phyloP scores from a whole-genome alignment of 2,797 vertebrate species.

The Ptychobarbus kaznakovi region DNA sequence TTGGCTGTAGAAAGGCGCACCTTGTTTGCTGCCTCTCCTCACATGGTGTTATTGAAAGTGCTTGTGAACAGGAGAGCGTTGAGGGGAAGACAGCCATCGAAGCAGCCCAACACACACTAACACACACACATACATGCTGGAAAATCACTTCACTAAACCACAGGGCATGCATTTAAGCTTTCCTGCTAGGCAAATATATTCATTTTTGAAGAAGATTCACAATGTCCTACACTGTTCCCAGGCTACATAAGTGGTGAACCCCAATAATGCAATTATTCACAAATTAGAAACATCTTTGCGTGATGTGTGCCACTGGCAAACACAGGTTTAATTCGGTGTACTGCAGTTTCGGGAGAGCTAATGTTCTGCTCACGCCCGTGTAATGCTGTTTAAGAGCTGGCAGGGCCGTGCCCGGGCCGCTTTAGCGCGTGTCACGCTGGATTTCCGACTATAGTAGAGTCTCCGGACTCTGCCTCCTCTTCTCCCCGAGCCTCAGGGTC shows the following conservation, averaged over 20 bases:
- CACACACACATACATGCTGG: slow-evolving; percentile 24
- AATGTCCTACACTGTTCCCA: slow-evolving; percentile 31
- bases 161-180: slow-evolving; percentile 42
- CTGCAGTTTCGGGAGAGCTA: slow-evolving; percentile 37
- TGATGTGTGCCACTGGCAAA: slow-evolving; percentile 6
- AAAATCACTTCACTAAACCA: slow-evolving; percentile 55
- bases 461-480: slow-evolving; percentile 6
- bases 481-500: neutral
- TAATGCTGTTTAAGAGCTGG: slow-evolving; percentile 43
- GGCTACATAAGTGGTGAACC: slow-evolving; percentile 44
- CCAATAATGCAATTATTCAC: slow-evolving; percentile 45
- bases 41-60: slow-evolving; percentile 59
- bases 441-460: slow-evolving; percentile 42
- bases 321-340: slow-evolving; percentile 10
- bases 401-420: slow-evolving; percentile 21
- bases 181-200: slow-evolving; percentile 57
- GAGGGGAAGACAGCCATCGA: slow-evolving; percentile 40
- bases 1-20: slow-evolving; percentile 71
- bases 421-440: slow-evolving; percentile 49
- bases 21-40: slow-evolving; percentile 59
- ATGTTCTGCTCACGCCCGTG: slow-evolving; percentile 43
- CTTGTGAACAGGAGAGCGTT: slow-evolving; percentile 58
- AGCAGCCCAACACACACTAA: slow-evolving; percentile 6
- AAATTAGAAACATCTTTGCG: slow-evolving; percentile 39
- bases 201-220: slow-evolving; percentile 52